These are phyloP conservation scores for Strix uralensis DNA, from an alignment of 2,113 vertebrate genomes.

Conservation along the genomic window DNA sequence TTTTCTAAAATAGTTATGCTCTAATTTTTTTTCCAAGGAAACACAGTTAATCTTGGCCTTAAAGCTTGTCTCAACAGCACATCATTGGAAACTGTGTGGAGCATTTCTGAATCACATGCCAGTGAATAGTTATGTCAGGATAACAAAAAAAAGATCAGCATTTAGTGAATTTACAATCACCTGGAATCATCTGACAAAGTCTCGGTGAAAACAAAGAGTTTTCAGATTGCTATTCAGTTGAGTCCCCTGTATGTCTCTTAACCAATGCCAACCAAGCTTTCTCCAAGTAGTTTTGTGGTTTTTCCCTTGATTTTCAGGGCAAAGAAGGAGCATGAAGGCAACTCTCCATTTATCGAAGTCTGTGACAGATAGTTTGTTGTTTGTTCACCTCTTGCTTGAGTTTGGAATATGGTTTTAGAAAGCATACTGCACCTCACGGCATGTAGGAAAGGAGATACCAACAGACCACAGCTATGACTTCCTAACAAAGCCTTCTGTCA, in stretches of 20 bases:
- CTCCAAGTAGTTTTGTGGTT: not conserved
- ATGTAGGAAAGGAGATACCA: not conserved
- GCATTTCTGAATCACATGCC: conserved; percentile 45
- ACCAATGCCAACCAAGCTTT: not conserved
- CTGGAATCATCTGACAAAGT: not conserved
- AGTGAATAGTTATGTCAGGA: not conserved
- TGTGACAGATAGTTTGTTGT: not conserved
- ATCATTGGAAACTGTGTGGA: conserved; percentile 31
- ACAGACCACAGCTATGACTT: not conserved
- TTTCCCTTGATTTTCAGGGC: not conserved
- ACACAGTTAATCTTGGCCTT: not conserved
- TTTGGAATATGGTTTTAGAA: not conserved
- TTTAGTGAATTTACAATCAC: not conserved
- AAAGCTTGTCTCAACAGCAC: conserved; percentile 34
- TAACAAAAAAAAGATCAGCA: not conserved
- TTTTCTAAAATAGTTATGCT: conserved; percentile 38
- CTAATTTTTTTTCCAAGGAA: conserved; percentile 65
- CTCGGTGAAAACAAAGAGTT: not conserved
- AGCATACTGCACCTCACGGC: not conserved
- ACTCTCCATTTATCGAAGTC: not conserved
- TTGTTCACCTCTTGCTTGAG: not conserved
- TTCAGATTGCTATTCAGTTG: not conserved
- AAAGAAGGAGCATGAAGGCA: not conserved
- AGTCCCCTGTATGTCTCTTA: not conserved
- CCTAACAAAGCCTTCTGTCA: conserved; percentile 6